Percentiles rank a stretch among this genome's conserved stretches.
Conservation (phyloP, 2,888 invertebrate genomes). For the Proisotoma minuta region DNA sequence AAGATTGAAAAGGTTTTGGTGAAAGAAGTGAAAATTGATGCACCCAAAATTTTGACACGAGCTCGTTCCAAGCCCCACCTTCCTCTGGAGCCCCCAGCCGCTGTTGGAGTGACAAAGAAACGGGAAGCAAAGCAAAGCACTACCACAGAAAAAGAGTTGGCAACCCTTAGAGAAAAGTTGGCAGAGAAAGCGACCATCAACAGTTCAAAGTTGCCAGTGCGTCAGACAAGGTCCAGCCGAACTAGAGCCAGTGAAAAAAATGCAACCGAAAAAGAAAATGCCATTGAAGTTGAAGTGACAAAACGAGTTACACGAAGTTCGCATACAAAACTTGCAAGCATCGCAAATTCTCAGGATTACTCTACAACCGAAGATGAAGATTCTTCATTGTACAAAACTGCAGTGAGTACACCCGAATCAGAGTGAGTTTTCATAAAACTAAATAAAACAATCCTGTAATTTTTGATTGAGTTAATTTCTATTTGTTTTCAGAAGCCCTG, state of each 20-base stretch:
- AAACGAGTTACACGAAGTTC: slow-evolving; percentile 3
- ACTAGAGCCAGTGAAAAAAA: neutral
- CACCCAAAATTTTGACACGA: slow-evolving; percentile 58
- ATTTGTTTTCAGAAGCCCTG: too few species aligned
- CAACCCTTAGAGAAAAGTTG: neutral
- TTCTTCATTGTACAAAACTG: slow-evolving; percentile 17
- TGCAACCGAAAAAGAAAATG: neutral
- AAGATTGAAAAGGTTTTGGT: neutral
- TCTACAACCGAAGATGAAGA: slow-evolving; percentile 7
- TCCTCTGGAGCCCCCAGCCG: neutral
- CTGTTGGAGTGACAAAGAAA: slow-evolving; percentile 9
- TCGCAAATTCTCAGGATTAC: neutral
- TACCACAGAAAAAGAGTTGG: neutral
- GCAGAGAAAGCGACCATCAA: neutral
- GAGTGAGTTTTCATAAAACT: too few species aligned
- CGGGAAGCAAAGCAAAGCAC: slow-evolving; percentile 9
- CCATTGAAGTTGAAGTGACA: neutral
- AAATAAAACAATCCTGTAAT: too few species aligned
- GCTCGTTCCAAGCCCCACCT: slow-evolving; percentile 58
- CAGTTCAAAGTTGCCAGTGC: slow-evolving; percentile 5
- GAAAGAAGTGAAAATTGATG: too few species aligned
- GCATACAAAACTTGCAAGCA: neutral
- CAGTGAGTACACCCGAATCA: slow-evolving; percentile 14
- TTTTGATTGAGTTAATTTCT: neutral
- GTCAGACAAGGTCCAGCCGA: slow-evolving; percentile 6